These are phyloP conservation scores for Motacilla tschutschensis DNA, from an alignment of 2,113 vertebrate genomes.

Conservation along the genomic window DNA sequence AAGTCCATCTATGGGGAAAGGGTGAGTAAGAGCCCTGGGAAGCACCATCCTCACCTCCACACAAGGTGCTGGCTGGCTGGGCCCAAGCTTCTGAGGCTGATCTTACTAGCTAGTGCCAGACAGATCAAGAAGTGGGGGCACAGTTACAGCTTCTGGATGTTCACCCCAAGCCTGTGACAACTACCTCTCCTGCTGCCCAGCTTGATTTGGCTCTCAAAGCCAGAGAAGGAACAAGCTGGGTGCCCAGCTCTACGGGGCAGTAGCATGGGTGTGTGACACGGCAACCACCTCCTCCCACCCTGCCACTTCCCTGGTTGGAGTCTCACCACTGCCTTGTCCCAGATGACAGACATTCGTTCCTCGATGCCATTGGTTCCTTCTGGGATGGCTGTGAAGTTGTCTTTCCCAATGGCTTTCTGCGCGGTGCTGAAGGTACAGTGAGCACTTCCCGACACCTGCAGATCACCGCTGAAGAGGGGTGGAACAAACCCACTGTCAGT, in stretches of 20 bases:
- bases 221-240: not conserved
- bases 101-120: not conserved
- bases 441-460: conserved; percentile 91
- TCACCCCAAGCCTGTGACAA: rapidly evolving
- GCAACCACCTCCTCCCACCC: not conserved
- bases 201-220: not conserved
- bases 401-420: conserved; percentile 97
- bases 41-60: not conserved
- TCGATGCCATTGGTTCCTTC: conserved; percentile 95
- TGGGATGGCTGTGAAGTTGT: conserved; percentile 95
- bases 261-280: not conserved
- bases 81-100: not conserved
- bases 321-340: conserved; percentile 98
- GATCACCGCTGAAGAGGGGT: conserved; percentile 82
- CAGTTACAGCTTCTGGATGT: not conserved
- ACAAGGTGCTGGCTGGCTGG: not conserved
- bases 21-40: not conserved
- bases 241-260: not conserved
- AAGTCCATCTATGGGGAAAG: not conserved
- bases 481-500: not conserved
- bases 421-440: conserved; percentile 96
- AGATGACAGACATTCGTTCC: conserved; percentile 94
- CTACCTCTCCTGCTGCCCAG: not conserved
- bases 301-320: not conserved
- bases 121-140: not conserved